Evolutionary conservation across 1,140 invertebrate species (phyloP), one percentile per base, ranked within the genome.

Genomic region (Philotrypesis tridentata): DNA sequence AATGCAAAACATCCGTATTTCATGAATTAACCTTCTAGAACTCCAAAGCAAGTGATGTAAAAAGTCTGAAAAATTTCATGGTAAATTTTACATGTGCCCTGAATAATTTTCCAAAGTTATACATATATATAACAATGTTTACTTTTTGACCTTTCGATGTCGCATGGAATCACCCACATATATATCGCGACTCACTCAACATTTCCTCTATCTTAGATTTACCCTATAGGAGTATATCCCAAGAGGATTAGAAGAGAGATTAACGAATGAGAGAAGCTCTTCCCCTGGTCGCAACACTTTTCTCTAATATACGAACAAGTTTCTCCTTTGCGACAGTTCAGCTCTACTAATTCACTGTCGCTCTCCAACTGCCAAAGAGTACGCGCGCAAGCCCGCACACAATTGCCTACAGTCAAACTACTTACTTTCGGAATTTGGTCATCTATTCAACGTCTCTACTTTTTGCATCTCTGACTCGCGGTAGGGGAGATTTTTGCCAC

Each of bases 301-400:
- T 87, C 88, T 87, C 87, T 88, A 88, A 88, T 89, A 88, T 87
- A 86, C 87, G 84, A 85, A 87, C 83, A 88, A 88, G 87, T 89
- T 87, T 83, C 84, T 75, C 77, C 29, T 23, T 87, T 84, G 67
- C 85, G 82, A 48, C 63, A 61, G 76, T 83, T 82, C 29, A 25
- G 48, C 6, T 55, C 48, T 7, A 55, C 48, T 55, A 55, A 55
- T 55, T 55, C 48, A 55, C 48, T 55, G 48, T 17, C 48, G 48
- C 21, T 55, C n/a, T n/a, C 33, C 37, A 40, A 77, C 60, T 5
- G 61, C 61, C 60, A 65, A 9, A 76, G 33, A 61, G 48, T 29
- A 2, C 40, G 33, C 14, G n/a, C 9, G 4, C 27, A 4, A 65
- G n/a, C n/a, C n/a, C n/a, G n/a, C n/a, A n/a, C n/a, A n/a, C n/a